Conservation (phyloP, 2,113 vertebrate genomes). For the Actinemys pallida region DNA sequence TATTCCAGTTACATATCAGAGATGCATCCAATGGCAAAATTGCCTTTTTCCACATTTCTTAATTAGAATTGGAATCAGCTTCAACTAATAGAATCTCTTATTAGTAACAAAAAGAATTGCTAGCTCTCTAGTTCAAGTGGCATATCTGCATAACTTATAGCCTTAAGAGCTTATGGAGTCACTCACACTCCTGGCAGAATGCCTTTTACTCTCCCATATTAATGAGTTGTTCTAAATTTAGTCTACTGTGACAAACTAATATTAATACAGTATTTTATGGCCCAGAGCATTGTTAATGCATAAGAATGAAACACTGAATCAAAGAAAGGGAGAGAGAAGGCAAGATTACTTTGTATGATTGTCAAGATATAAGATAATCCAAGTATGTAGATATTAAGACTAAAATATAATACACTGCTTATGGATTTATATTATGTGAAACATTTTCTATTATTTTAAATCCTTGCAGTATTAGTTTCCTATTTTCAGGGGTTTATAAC, state of each 20-base stretch:
- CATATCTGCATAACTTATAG: slow-evolving; percentile 87
- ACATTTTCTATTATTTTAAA: slow-evolving; percentile 91
- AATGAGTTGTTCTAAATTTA: slow-evolving; percentile 91
- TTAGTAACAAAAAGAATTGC: slow-evolving; percentile 82
- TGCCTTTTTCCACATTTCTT: slow-evolving; percentile 82
- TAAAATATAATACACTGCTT: slow-evolving; percentile 88
- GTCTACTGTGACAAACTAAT: slow-evolving; percentile 89
- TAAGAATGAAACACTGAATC: slow-evolving; percentile 84
- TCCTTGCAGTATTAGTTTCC: slow-evolving; percentile 85
- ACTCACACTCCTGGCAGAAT: slow-evolving; percentile 82
- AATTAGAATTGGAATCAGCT: slow-evolving; percentile 84
- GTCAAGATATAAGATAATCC: slow-evolving; percentile 87
- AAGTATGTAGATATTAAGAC: slow-evolving; percentile 89
- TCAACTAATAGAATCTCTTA: slow-evolving; percentile 85
- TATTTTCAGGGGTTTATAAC: slow-evolving; percentile 86
- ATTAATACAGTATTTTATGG: slow-evolving; percentile 90
- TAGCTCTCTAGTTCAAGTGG: slow-evolving; percentile 85
- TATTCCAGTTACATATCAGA: slow-evolving; percentile 67
- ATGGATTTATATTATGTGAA: slow-evolving; percentile 88
- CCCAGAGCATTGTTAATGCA: slow-evolving; percentile 86
- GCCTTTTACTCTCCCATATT: slow-evolving; percentile 87
- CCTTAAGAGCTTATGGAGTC: slow-evolving; percentile 83
- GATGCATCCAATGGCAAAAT: slow-evolving; percentile 74
- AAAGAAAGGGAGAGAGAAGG: slow-evolving; percentile 70
- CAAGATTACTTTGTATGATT: slow-evolving; percentile 86